A percentile compares a stretch with the other conserved stretches of the same genome.
These are phyloP conservation scores for Malurus cyaneus DNA, from an alignment of 2,113 vertebrate species.

Conservation along the genomic window DNA sequence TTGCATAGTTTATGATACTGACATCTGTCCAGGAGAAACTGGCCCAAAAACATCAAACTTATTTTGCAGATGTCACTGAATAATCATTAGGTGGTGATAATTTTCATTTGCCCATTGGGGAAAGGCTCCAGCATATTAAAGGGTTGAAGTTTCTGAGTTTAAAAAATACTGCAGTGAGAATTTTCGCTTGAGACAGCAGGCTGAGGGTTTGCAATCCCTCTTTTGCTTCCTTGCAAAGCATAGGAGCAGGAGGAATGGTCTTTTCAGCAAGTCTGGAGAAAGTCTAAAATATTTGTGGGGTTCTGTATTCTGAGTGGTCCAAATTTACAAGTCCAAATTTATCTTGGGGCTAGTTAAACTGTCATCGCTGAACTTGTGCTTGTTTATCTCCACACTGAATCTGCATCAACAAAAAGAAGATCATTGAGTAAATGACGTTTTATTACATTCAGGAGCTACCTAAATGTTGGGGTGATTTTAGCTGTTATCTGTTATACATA, in stretches of 20 bases:
- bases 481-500: background rate
- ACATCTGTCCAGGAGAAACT: conserved; percentile 26
- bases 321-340: background rate
- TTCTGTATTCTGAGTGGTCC: background rate
- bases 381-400: background rate
- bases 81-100: conserved; percentile 34
- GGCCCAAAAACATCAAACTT: background rate
- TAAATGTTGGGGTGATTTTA: background rate
- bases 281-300: background rate
- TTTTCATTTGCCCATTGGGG: background rate
- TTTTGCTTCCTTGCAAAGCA: background rate
- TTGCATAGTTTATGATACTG: background rate
- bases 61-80: conserved; percentile 40
- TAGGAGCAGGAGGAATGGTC: background rate
- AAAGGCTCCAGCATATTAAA: background rate
- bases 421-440: background rate
- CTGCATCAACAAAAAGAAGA: background rate
- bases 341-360: background rate
- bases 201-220: background rate
- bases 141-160: background rate
- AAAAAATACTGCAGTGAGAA: background rate
- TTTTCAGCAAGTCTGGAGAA: background rate
- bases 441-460: background rate
- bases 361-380: background rate
- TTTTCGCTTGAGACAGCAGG: background rate